Evolutionary conservation across 2,113 vertebrate genomes (phyloP).

Genomic region (Pipa parva): DNA sequence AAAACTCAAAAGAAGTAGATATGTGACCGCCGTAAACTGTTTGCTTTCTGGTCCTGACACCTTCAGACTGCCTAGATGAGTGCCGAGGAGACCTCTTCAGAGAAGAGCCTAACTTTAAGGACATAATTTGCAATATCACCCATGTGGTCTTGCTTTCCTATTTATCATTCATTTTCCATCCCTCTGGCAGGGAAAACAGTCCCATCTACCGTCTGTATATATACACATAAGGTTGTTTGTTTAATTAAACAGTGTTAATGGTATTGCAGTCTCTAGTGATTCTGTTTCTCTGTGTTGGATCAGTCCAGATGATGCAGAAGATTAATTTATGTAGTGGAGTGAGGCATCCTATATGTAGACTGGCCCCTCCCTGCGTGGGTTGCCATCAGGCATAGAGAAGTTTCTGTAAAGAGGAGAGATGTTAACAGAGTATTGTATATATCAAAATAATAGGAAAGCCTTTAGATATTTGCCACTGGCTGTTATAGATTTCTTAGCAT

Average conservation of each 20-base stretch:
- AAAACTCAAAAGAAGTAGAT: slow-evolving; percentile 97
- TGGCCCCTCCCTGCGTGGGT: too few species aligned
- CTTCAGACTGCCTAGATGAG: slow-evolving; percentile 3
- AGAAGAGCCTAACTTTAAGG: slow-evolving; percentile 22
- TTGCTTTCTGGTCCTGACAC: slow-evolving; percentile 1
- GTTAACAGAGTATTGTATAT: too few species aligned
- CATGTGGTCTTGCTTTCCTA: slow-evolving; percentile 17
- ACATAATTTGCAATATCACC: slow-evolving; percentile 9
- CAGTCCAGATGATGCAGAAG: too few species aligned
- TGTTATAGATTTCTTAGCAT: too few species aligned
- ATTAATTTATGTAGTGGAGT: too few species aligned
- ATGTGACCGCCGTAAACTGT: not conserved
- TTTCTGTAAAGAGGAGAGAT: too few species aligned
- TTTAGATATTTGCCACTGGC: too few species aligned
- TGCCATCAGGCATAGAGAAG: too few species aligned
- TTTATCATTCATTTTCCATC: slow-evolving; percentile 8
- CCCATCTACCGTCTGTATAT: slow-evolving; percentile 21
- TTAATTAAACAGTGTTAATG: slow-evolving; percentile 23
- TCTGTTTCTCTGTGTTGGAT: too few species aligned
- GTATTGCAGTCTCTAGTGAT: not conserved
- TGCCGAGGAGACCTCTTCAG: slow-evolving; percentile 13
- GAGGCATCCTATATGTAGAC: too few species aligned
- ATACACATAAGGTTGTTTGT: slow-evolving; percentile 20
- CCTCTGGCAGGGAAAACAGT: slow-evolving; percentile 30
- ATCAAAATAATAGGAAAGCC: too few species aligned